Evolutionary conservation across 30 jellyfish, hydroid and myxozoan genomes (phyloP).

Genomic region (Phacellophora camtschatica): DNA sequence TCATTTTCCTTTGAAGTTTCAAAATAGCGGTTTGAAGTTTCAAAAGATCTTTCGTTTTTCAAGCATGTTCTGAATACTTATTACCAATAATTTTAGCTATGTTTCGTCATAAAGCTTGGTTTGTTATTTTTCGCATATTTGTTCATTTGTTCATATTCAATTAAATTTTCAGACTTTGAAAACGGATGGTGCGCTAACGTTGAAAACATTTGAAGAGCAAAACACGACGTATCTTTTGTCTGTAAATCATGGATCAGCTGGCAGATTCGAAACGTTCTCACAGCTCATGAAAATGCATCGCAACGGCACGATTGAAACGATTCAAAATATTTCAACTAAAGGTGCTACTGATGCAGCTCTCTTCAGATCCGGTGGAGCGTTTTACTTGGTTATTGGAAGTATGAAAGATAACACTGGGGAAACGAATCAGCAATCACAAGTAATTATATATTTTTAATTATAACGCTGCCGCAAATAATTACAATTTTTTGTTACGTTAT

Average conservation of each 20-base stretch:
- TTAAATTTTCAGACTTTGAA: conserved; percentile 38
- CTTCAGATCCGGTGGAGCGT: conserved; percentile 34
- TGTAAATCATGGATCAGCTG: conserved; percentile 56
- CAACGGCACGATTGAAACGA: conserved; percentile 18
- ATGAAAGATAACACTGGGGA: conserved; percentile 40
- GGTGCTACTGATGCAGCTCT: conserved; percentile 54
- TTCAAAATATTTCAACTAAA: conserved; percentile 57
- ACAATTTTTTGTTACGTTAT: no score
- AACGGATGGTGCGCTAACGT: conserved; percentile 50
- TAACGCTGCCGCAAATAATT: no score
- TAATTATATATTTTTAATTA: no score
- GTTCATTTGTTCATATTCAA: no score
- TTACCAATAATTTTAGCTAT: no score
- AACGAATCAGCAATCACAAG: conserved; percentile 48
- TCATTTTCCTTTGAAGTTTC: no score
- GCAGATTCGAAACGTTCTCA: conserved; percentile 51
- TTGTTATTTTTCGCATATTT: no score
- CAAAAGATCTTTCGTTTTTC: no score
- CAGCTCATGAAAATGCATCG: conserved; percentile 33
- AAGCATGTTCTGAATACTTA: no score
- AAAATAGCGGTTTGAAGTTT: no score
- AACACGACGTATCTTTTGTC: conserved; percentile 11
- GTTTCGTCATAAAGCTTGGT: no score
- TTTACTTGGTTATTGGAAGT: conserved; percentile 34
- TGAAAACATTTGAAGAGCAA: conserved; percentile 24